Evolutionary conservation across 2,888 invertebrate genomes (phyloP), one percentile per base, ranked within the genome.

Genomic region (Diachrysia chrysitis): DNA sequence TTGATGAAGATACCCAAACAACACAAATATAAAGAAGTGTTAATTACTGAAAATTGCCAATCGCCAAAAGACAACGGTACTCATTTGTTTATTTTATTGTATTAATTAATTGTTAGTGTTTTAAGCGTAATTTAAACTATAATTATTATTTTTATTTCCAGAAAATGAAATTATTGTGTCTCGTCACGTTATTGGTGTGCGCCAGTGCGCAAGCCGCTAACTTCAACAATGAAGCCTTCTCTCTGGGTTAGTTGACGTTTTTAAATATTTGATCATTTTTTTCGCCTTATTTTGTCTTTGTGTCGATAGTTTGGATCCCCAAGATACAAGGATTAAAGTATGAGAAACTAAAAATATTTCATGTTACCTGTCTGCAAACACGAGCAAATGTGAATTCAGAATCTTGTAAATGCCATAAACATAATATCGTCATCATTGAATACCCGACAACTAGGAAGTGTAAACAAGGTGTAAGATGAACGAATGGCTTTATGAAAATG

Each of bases 151-250:
- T 60, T 54, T 59, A 60, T 19, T 78, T 81, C 7, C 63, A 71
- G 72, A 77, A 67, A 67, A 81, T 81, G 81, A 81, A 80, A 71
- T n/a, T 78, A 56, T 58, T 78, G 46, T 67, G 69, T 58, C 55
- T 81, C 16, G 21, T 73, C 16, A 35, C 61, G 19, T 58, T 81
- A 57, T 25, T 74, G 9, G 68, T 71, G 32, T 76, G 78, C 59
- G 81, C 79, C 0, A 19, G 62, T 46, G 71, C 73, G 42, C 76
- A 69, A 10, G 66, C 71, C 53, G 76, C 66, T 5, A 53, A 66
- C 37, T 58, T 76, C 1, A 59, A 63, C 0, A 56, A 67, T 37
- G 66, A 69, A 46, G 60, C 63, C 3, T 48, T 67, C 60, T 56
- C 71, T 9, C 14, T 67, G 55, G 78, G 81, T 81, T 35, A 58